Base-by-base conservation (phyloP, 2,888 invertebrate species). In the Melolontha melolontha region DNA sequence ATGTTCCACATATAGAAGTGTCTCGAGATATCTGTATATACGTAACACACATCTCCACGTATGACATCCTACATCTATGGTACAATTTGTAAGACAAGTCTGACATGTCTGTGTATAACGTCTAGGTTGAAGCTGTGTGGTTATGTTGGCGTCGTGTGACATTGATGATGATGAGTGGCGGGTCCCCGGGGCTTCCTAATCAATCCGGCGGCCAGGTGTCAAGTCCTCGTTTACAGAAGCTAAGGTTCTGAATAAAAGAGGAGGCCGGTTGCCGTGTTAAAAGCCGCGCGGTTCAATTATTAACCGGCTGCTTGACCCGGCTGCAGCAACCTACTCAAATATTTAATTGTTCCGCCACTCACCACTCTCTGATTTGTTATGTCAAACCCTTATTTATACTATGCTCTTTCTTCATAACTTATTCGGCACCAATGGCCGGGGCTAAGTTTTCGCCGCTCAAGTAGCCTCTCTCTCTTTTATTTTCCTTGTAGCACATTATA, bases 231-330 rank as follows among this genome's bases (percentile, higher is more conserved):
- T 82, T 82, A 81, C 80, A 79, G 82, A 80, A 81, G 80, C 82
- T 79, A 77, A 80, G 81, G 79, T 81, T 73, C 75, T 83, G 83
- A 82, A 83, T 83, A 83, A 83, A 83, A 83, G 83, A 83, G 79
- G 77, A 82, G 59, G 82, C 75, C 80, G 79, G 78, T 79, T 79
- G 81, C 81, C 78, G 83, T 82, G 83, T 83, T 83, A 83, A 83
- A 83, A 83, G 83, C 83, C 82, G 81, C 81, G 80, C 80, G 79
- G 79, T 76, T 83, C 82, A 82, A 83, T 83, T 82, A 83, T 83
- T 83, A 82, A 83, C 77, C 78, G 75, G 76, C 81, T 81, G 81
- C 82, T 82, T 82, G 82, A 81, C 82, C 82, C 81, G 80, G 75
- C 73, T 77, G 79, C 78, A 79, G 66, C 64, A 64, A 77, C 80